Evolutionary conservation across 2,888 invertebrate species (phyloP), one percentile per base, ranked within the genome.

Genomic region (Phasia obesa): DNA sequence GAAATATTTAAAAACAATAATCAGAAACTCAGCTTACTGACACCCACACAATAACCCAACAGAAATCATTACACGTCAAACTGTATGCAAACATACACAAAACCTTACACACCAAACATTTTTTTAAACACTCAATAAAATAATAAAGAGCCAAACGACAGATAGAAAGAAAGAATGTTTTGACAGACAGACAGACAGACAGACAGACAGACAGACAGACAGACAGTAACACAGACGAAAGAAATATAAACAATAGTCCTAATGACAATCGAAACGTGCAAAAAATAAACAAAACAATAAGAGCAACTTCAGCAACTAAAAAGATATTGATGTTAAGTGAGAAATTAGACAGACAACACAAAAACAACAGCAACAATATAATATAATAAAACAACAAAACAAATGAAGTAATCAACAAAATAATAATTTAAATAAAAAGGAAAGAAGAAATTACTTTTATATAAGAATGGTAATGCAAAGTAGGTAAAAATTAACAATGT

Each of bases 1-100:
- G 70, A 75, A 78, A 82, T 75, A 53, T 75, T 74, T 55, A 73
- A 60, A 76, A 67, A 67, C 59, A 76, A 80, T 69, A 79, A 59
- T 65, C 62, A 75, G 35, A 19, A 71, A 80, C 60, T 67, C 71
- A 60, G n/a, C 57, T 55, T 21, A 9, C 31, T 27, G 23, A n/a
- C n/a, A n/a, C n/a, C n/a, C n/a, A 35, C 35, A 35, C n/a, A 44
- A 27, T 2, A 11, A 23, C 9, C 6, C 11, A 70, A 55, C 51
- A 21, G 51, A 53, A 51, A 75, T 78, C 84, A 71, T 81, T 81
- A 85, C 81, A 85, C 84, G 85, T 84, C 85, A 85, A 84, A 83
- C 42, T 83, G 42, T 80, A 74, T 62, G 49, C 79, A 81, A 62
- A 75, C 59, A 25, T 1, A 51, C 31, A 57, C 27, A 9, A 9